Percentiles rank a stretch among this genome's conserved stretches.
These are phyloP conservation scores for Nothobranchius furzeri DNA, from an alignment of 2,113 vertebrate species.

Conservation along the genomic window DNA sequence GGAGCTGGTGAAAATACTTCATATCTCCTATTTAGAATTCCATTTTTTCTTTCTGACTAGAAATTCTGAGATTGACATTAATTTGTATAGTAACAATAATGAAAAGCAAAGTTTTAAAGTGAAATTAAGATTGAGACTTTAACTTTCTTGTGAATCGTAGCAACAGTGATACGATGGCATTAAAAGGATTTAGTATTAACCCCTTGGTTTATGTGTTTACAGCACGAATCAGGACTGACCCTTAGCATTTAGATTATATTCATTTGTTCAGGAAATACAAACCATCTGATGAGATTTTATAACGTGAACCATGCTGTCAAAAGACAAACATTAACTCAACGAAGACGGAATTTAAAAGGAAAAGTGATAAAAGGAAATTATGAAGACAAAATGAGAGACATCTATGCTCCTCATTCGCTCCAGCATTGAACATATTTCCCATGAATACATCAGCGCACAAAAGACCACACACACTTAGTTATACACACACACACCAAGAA, in stretches of 20 bases:
- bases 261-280: background rate
- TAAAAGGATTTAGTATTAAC: constrained; percentile 9
- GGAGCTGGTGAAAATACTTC: too few species aligned
- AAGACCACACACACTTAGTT: constrained; percentile 36
- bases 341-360: too few species aligned
- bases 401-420: constrained; percentile 29
- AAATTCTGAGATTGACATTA: too few species aligned
- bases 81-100: too few species aligned
- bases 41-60: too few species aligned
- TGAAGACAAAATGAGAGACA: background rate
- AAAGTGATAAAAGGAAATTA: background rate
- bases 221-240: background rate
- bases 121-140: too few species aligned
- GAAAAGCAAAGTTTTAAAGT: too few species aligned
- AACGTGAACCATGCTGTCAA: constrained; percentile 9
- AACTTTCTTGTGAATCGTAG: too few species aligned
- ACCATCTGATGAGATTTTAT: constrained; percentile 14
- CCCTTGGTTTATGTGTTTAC: constrained; percentile 10
- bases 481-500: constrained; percentile 30
- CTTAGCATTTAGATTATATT: constrained; percentile 2
- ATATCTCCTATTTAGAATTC: too few species aligned
- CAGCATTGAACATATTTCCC: constrained; percentile 44
- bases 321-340: background rate
- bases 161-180: background rate
- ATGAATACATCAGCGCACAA: constrained; percentile 56